Evolutionary conservation across 2,888 invertebrate genomes (phyloP).

Genomic region (Nasonovia ribisnigri): DNA sequence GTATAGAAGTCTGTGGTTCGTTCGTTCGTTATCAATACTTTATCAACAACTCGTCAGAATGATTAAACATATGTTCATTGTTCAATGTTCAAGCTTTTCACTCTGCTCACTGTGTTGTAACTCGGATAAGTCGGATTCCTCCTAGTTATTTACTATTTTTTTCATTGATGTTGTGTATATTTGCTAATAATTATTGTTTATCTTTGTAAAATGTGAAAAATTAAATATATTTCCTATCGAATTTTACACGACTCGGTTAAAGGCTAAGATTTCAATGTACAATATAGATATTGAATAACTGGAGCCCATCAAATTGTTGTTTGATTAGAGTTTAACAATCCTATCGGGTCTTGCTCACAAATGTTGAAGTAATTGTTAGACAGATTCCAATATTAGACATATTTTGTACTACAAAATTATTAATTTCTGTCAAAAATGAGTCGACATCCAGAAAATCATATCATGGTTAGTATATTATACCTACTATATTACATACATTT

Average conservation of each 20-base stretch:
- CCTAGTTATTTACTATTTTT: background rate
- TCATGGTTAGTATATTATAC: slow-evolving; percentile 53
- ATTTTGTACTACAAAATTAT: background rate
- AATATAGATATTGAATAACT: background rate
- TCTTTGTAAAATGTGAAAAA: background rate
- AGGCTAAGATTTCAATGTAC: background rate
- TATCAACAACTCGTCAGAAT: slow-evolving; percentile 38
- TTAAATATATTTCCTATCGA: background rate
- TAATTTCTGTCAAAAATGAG: slow-evolving; percentile 25
- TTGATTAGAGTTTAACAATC: background rate
- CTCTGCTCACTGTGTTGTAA: background rate
- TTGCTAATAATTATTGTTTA: background rate
- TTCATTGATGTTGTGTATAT: background rate
- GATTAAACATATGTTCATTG: slow-evolving; percentile 56
- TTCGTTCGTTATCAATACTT: slow-evolving; percentile 36
- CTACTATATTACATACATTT: background rate
- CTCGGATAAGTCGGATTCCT: background rate
- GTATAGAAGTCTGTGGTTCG: background rate
- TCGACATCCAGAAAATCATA: slow-evolving; percentile 50
- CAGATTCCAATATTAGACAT: background rate
- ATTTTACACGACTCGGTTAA: background rate
- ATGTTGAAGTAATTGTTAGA: background rate
- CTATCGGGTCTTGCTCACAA: background rate
- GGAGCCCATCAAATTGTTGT: background rate
- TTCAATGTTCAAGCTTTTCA: slow-evolving; percentile 15